A percentile compares a stretch with the other conserved stretches of the same genome.
phyloP scores from a whole-genome alignment of 2,888 invertebrate genomes.

The Drosophila rubida region DNA sequence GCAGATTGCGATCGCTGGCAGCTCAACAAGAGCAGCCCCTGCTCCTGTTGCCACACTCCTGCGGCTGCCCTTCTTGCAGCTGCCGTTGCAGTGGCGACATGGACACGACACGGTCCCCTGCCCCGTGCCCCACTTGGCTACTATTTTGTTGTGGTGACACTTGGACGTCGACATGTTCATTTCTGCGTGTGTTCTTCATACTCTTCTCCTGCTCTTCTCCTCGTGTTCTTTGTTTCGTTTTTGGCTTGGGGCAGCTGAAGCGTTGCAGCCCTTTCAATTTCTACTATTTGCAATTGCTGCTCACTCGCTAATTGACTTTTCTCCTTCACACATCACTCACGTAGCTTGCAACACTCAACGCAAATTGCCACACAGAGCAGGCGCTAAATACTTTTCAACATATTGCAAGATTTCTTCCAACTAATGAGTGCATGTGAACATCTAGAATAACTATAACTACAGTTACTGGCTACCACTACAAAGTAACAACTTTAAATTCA shows the following conservation, averaged over 20 bases:
- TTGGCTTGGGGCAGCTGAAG: constrained; percentile 11
- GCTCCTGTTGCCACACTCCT: neutral
- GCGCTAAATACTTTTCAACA: neutral
- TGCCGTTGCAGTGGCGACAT: constrained; percentile 51
- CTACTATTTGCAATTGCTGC: neutral
- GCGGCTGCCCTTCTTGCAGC: constrained; percentile 47
- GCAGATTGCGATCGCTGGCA: constrained; percentile 73
- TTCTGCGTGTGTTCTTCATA: constrained; percentile 32
- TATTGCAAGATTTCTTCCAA: no score
- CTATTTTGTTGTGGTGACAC: constrained; percentile 68
- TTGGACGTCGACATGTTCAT: constrained; percentile 75
- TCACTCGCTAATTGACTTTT: neutral
- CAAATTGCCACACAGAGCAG: neutral
- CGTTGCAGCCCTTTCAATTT: neutral
- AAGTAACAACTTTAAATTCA: no score
- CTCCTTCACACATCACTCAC: neutral
- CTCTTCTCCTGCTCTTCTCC: no score
- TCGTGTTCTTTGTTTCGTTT: neutral
- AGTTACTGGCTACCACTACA: no score
- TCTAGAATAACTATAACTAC: no score
- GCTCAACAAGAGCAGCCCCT: constrained; percentile 26
- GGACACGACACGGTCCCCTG: constrained; percentile 44
- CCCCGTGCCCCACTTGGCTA: constrained; percentile 22
- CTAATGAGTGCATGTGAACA: no score
- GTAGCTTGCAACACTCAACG: neutral